Conservation (phyloP, 2,113 vertebrate species). For the Fulica atra region DNA sequence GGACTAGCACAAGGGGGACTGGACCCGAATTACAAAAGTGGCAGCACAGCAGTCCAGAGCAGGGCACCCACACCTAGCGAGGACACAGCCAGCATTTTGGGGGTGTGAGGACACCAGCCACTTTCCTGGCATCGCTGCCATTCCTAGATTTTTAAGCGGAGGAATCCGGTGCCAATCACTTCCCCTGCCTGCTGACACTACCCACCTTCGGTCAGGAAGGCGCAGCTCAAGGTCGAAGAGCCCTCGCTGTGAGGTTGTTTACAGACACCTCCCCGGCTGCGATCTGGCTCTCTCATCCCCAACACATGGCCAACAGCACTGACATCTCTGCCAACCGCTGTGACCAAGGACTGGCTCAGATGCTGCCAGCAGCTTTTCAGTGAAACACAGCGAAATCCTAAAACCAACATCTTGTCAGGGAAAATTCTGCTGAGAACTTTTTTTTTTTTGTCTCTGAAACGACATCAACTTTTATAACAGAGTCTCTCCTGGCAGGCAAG, state of each 20-base stretch:
- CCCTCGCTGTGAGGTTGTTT: rapidly evolving
- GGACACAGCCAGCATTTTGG: background rate
- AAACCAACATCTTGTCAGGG: background rate
- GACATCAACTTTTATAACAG: background rate
- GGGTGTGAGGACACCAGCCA: background rate
- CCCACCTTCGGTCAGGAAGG: background rate
- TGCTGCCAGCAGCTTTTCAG: background rate
- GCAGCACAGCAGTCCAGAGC: background rate
- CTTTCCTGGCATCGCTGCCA: background rate
- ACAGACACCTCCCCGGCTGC: background rate
- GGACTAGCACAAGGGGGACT: rapidly evolving
- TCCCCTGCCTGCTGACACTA: background rate
- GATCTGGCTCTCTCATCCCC: background rate
- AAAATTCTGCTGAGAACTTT: conserved; percentile 10
- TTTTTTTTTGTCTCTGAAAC: background rate
- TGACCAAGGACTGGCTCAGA: background rate
- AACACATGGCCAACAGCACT: background rate
- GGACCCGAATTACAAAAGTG: background rate
- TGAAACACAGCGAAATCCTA: conserved; percentile 25
- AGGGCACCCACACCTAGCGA: background rate
- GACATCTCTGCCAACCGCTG: background rate
- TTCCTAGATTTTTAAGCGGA: background rate
- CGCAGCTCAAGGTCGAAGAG: background rate
- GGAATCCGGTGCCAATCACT: background rate
- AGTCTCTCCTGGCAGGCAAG: conserved; percentile 21